Evolutionary conservation across 2,888 invertebrate genomes (phyloP), one percentile per base, ranked within the genome.

Genomic region (Xylota sylvarum): DNA sequence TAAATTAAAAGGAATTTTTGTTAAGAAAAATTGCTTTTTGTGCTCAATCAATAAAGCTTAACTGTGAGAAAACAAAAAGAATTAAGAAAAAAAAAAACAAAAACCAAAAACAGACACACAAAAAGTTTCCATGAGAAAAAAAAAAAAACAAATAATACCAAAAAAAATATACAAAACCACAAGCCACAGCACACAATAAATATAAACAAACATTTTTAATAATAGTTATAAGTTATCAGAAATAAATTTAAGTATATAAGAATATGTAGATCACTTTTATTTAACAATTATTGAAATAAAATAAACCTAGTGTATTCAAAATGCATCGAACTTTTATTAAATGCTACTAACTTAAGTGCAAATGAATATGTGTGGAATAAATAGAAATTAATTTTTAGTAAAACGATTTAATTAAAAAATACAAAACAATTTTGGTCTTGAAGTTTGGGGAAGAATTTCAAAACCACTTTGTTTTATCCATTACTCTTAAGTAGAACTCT

Each of bases 391-490:
- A 88, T 88, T 89, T 88, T 88, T 89, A 90, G 88, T 87, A 55
- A 87, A 88, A 78, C 84, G 88, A 84, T 69, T 77, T 46, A 62
- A 76, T 32, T 80, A 69, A 65, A 27, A 37, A 35, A 46, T 10
- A 50, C 23, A 82, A 91, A 92, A 91, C 91, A 88, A 89, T 88
- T 90, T 90, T 88, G 89, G 89, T 90, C 89, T 92, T 91, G 91
- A 90, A 91, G 90, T 92, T 92, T 92, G 92, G 92, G 92, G 92
- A 92, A 92, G 92, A 92, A 92, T 91, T 92, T 91, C 91, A 90
- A 90, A 90, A 90, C 90, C 90, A 90, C 89, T 90, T 89, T 90
- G 89, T 89, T 91, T 92, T 90, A 89, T 89, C 50, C 17, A 19
- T 30, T 35, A 70, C 17, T 58, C 56, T 30, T 48, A 65, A 67